Evolutionary conservation across 2,797 vertebrate genomes (phyloP), one percentile per base, ranked within the genome.

Genomic region (Pogonophryne albipinna): DNA sequence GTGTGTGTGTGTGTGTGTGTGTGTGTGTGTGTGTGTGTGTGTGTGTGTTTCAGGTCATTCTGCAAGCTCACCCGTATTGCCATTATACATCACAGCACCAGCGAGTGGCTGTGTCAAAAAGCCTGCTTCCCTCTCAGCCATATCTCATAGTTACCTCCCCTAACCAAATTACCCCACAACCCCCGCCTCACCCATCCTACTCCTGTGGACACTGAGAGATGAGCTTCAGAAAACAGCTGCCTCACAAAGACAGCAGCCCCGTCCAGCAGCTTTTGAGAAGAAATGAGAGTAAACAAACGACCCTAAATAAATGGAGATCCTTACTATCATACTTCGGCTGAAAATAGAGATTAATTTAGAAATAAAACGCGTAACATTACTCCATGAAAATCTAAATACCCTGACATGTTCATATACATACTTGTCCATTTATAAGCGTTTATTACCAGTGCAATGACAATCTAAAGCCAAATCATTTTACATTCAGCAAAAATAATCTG

Each of bases 71-170:
- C 77, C 85, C 53, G 80, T 94, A 95, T 95, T 94, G 90, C 93
- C 79, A 67, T 91, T 90, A 96, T 95, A 94, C 92, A 96, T 95
- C 94, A 95, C 89, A 71, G 84, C 88, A 80, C 68, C 82, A 76
- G 90, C 80, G 74, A 92, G 85, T 86, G 83, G 87, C 83, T 89
- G 89, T 94, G 93, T 95, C 93, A 94, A 91, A 95, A 92, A 90
- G 89, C 84, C 91, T 90, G 89, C 78, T 84, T 91, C 80, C 80
- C 83, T 72, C 92, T 66, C 77, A 44, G 7, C 89, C 91, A 95
- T 96, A 94, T 93, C 93, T 95, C 94, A 95, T 93, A 92, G 94
- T 96, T 95, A 95, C 94, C 93, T 93, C 91, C 87, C 80, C 89
- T 95, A 95, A 96, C 93, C 89, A 89, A 93, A 95, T 95, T 95